Base-by-base conservation (phyloP, 2,888 invertebrate genomes). In the Lithosia quadra region DNA sequence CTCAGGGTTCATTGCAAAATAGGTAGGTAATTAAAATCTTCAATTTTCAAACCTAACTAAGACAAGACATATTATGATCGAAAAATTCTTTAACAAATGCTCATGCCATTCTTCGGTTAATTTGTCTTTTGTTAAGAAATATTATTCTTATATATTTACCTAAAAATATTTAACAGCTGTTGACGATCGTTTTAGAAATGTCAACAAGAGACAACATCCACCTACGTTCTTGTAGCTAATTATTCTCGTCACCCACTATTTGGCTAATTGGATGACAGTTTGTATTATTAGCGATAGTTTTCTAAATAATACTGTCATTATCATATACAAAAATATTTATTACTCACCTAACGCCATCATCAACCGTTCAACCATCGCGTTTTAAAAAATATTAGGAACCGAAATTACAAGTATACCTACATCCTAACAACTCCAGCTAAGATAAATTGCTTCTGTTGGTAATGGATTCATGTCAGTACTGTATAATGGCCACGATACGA, bases 181-280 rank as follows among this genome's bases (percentile, higher is more conserved):
- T 65, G 71, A 64, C 49, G 59, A 21, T 63, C 60, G 61, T 62
- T 69, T 69, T 63, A 67, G 53, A 63, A 69, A 61, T 62, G 61
- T 58, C 75, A 70, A 60, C 53, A 63, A 57, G 43, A 43, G 33
- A 72, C 73, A 78, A 74, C 69, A 67, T 67, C 70, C 81, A 56
- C 79, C 79, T 68, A 79, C 79, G 67, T 67, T 57, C 71, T 69
- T 67, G 60, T 69, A 34, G 63, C 75, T 79, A 79, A 80, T 80
- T 80, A 77, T 80, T 56, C 28, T 65, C 64, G 72, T 75, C 82
- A 77, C 72, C 63, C 75, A 77, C 72, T 59, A 78, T 81, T 81
- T 80, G 77, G 63, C 80, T 80, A 80, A 80, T 80, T 80, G 67
- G 80, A 73, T 74, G 82, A 71, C 80, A 79, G 69, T 18, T 67